Conservation (phyloP, 2,888 invertebrate genomes). For the Mechanitis messenoides region DNA sequence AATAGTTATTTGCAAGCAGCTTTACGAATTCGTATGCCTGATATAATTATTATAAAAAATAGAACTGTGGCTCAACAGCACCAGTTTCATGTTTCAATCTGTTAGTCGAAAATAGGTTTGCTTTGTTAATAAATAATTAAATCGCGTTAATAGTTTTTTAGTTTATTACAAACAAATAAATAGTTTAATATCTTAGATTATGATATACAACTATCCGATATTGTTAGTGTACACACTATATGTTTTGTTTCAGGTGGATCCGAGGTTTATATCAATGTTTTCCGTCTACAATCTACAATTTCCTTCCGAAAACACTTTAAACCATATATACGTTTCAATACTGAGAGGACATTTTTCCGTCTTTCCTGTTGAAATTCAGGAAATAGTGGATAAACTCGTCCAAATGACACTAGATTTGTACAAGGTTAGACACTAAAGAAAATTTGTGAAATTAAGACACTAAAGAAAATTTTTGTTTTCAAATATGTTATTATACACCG, state of each 20-base stretch:
- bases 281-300: conserved; percentile 90
- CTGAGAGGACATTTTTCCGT: conserved; percentile 84
- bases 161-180: too few species aligned
- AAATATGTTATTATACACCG: background rate
- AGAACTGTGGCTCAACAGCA: too few species aligned
- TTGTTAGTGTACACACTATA: background rate
- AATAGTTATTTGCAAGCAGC: background rate
- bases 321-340: conserved; percentile 89
- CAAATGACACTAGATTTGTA: conserved; percentile 89
- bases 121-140: too few species aligned
- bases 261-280: conserved; percentile 94
- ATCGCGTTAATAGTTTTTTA: too few species aligned
- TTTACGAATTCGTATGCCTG: too few species aligned
- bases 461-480: too few species aligned
- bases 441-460: too few species aligned
- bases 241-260: conserved; percentile 79
- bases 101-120: too few species aligned
- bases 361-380: conserved; percentile 82
- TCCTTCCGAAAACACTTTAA: conserved; percentile 85
- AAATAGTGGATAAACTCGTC: conserved; percentile 81
- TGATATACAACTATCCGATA: background rate
- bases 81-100: too few species aligned
- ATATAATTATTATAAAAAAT: too few species aligned
- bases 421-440: conserved; percentile 72
- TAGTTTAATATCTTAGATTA: background rate